Percentiles rank a stretch among this genome's conserved stretches.
phyloP scores from a whole-genome alignment of 2,797 vertebrate species.

The Diglossa cyanea region DNA sequence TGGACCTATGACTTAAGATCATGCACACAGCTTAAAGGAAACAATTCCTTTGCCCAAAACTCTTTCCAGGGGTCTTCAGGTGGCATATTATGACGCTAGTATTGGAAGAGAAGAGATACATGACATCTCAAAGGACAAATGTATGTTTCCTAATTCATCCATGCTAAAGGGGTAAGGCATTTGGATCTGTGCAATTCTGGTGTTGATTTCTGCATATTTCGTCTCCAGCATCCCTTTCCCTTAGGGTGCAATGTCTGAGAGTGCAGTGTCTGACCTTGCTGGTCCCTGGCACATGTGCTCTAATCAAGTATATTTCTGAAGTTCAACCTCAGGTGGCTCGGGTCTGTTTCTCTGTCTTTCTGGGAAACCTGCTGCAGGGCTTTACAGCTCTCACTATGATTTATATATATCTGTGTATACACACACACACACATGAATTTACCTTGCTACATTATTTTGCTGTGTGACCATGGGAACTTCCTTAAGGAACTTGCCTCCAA shows the following conservation, averaged over 20 bases:
- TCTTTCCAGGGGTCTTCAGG: neutral
- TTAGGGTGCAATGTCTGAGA: neutral
- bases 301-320: neutral
- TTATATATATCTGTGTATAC: neutral
- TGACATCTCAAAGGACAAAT: neutral
- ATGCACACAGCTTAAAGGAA: neutral
- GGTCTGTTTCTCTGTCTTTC: neutral
- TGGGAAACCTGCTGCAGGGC: neutral
- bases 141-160: neutral
- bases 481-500: neutral
- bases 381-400: neutral
- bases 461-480: neutral
- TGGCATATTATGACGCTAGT: neutral
- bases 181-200: neutral
- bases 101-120: neutral
- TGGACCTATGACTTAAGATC: neutral
- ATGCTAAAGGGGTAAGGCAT: neutral
- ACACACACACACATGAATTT: neutral
- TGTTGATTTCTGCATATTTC: neutral
- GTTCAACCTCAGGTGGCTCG: neutral
- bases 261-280: neutral
- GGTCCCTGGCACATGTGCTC: neutral
- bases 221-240: neutral
- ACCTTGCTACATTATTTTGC: neutral
- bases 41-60: neutral